Base-by-base conservation (phyloP, 2,888 invertebrate species). In the Sinodicranocentrus sp. region DNA sequence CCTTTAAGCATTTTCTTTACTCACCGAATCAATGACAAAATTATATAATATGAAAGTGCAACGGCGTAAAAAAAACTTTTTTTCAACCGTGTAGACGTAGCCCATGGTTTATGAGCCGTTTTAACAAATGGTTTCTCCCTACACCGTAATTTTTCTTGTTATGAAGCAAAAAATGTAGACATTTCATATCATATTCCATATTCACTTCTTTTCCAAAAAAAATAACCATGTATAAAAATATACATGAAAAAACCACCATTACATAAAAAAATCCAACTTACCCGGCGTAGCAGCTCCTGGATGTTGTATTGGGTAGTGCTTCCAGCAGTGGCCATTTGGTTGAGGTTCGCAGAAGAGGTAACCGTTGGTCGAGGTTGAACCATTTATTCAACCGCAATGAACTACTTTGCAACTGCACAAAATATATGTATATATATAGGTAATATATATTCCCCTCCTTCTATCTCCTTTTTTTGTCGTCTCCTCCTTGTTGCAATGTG, bases 351-450 rank as follows among this genome's bases (percentile, higher is more conserved):
- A 43, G n/a, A n/a, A n/a, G 82, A 73, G 82, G 65, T 82, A 78
- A 85, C 88, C 70, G 86, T 87, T 59, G 84, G 84, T 82, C 88
- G 76, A 82, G 88, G 88, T 84, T 88, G 88, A 87, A 88, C 88
- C 88, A 88, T 88, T 88, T 88, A 88, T 86, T 85, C 52, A 83
- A 80, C 84, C 65, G 68, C 83, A 77, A 61, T 72, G 72, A 82
- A 43, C 59, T 25, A 68, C 76, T 82, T 21, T 65, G 48, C 61
- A 63, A 71, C 72, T 52, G 71, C 54, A 84, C 44, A 70, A 76
- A 25, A 68, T 23, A 25, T 13, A 59, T 2, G 21, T 19, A 61
- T 23, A 71, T 54, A 19, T 26, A 19, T 25, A 43, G 39, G 15
- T 17, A 65, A 61, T 61, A 70, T 15, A 43, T 48, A 57, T 25